phyloP scores from a whole-genome alignment of 2,797 vertebrate genomes.

The Poliocrania exsul region DNA sequence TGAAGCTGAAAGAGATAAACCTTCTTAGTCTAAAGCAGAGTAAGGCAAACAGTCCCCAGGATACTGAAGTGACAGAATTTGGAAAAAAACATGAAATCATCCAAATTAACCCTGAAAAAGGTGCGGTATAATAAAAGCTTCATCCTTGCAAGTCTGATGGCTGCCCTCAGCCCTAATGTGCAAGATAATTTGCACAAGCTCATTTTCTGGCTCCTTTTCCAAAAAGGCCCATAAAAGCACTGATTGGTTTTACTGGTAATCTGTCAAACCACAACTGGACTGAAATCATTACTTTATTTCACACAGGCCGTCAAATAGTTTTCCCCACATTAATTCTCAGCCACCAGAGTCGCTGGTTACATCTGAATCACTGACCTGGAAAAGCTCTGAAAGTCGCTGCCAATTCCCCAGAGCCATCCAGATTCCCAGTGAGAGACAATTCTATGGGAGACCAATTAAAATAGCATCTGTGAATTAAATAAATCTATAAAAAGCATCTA shows the following conservation, averaged over 20 bases:
- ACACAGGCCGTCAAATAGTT: background rate
- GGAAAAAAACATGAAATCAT: background rate
- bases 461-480: slow-evolving; percentile 53
- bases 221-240: background rate
- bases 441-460: slow-evolving; percentile 42
- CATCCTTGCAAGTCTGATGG: background rate
- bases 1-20: background rate
- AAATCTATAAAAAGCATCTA: slow-evolving; percentile 31
- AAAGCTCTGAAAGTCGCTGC: slow-evolving; percentile 42
- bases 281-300: slow-evolving; percentile 27
- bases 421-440: slow-evolving; percentile 25
- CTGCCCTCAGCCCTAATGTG: background rate
- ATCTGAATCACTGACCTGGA: slow-evolving; percentile 30
- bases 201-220: background rate
- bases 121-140: background rate
- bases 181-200: slow-evolving; percentile 7
- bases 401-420: slow-evolving; percentile 32
- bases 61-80: background rate
- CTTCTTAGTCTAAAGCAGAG: background rate
- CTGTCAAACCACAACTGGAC: background rate
- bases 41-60: background rate
- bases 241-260: background rate
- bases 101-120: background rate
- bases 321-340: slow-evolving; percentile 10
- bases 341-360: background rate